Evolutionary conservation across 2,888 invertebrate genomes (phyloP).

Genomic region (Chrysina gloriosa): DNA sequence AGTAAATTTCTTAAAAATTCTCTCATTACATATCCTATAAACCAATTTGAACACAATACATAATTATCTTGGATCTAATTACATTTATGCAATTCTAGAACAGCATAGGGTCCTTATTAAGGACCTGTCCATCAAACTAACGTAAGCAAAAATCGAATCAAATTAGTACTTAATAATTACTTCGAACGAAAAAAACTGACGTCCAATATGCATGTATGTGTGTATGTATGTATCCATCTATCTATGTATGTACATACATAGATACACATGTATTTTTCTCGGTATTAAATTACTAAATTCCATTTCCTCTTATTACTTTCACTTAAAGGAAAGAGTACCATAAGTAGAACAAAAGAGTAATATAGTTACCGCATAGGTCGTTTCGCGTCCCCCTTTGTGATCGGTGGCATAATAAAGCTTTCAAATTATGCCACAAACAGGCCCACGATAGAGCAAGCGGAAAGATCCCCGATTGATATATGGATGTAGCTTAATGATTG

Average conservation of each 20-base stretch:
- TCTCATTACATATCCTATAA: no score
- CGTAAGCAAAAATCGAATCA: neutral
- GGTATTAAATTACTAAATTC: neutral
- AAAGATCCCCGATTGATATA: constrained; percentile 31
- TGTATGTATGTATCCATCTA: no score
- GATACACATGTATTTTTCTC: neutral
- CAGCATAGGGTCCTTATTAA: no score
- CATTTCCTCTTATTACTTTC: neutral
- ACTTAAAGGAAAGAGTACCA: neutral
- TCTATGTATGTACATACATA: neutral
- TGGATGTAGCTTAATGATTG: constrained; percentile 28
- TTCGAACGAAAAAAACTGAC: neutral
- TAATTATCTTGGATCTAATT: no score
- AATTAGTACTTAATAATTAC: neutral
- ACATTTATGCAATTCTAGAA: no score
- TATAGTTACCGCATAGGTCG: constrained; percentile 1
- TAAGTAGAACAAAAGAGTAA: constrained; percentile 25
- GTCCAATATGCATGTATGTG: neutral
- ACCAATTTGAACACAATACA: no score
- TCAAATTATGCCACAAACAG: constrained; percentile 32
- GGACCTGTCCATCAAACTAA: neutral
- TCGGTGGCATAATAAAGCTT: constrained; percentile 30
- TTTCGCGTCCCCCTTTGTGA: neutral
- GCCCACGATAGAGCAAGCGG: constrained; percentile 1
- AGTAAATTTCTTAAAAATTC: no score